A percentile compares a stretch with the other conserved stretches of the same genome.
Evolutionary conservation across 1,140 invertebrate species (phyloP).

Genomic region (Diorhabda sublineata): DNA sequence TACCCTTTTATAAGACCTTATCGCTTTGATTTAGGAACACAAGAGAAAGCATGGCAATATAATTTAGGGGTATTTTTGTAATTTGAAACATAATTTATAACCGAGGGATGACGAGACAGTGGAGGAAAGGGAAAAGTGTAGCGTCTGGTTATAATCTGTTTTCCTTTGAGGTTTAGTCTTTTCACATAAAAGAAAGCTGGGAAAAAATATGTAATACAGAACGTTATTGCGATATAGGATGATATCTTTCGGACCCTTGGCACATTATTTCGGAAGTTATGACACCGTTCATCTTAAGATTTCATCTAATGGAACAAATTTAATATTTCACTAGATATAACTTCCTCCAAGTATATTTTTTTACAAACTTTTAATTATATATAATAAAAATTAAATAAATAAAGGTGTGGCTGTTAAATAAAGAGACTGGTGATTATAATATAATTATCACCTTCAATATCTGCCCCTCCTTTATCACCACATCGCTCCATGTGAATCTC

Average conservation of each 20-base stretch:
- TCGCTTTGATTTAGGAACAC: conserved; percentile 2
- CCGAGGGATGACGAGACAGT: background rate
- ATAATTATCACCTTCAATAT: no score
- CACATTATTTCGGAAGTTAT: no score
- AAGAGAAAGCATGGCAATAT: background rate
- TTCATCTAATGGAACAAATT: no score
- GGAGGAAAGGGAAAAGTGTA: background rate
- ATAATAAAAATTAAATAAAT: no score
- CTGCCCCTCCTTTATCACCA: no score
- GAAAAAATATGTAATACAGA: background rate
- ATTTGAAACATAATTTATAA: conserved; percentile 3
- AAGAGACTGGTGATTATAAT: no score
- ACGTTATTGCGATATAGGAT: background rate
- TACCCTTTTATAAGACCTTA: background rate
- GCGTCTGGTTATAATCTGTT: background rate
- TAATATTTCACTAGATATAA: no score
- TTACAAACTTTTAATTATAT: no score
- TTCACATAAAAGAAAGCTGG: background rate
- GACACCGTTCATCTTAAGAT: no score
- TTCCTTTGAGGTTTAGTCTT: conserved; percentile 2
- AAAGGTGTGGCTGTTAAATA: no score
- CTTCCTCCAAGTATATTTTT: no score
- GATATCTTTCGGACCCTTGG: background rate
- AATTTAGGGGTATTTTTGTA: conserved; percentile 1
- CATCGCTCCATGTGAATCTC: no score